Base-by-base conservation (phyloP, 2,888 invertebrate genomes). In the Pardosa pseudoannulata region DNA sequence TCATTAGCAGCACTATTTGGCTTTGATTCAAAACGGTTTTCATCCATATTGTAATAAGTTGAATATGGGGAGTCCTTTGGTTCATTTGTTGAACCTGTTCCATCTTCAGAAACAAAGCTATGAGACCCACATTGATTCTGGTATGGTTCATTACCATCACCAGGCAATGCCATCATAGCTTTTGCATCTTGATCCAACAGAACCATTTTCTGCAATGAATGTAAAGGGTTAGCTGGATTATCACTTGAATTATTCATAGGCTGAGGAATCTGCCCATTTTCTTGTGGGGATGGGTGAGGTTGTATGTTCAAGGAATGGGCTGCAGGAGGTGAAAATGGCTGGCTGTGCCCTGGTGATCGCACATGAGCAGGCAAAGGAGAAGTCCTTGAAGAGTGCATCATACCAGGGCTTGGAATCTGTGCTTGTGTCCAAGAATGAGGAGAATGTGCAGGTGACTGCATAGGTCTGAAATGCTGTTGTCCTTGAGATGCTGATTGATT, bases 171-270 rank as follows among this genome's bases (percentile, higher is more conserved):
- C 70, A 82, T 28, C 36, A 81, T 50, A 27, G 81, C 79, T 23
- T 68, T 81, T 6, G 73, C 50, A 70, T 73, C 72, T 32, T 87
- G 78, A 28, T 89, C 89, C 7, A 88, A 75, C 85, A 89, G 79
- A 11, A 90, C 89, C 90, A 90, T 90, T 70, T 90, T 90, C 65
- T 90, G 90, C 28, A 90, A 67, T 68, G 90, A 90, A 75, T 90
- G 90, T 41, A 90, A 86, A 19, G 90, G 90, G 88, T 90, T 88
- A 16, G 76, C 31, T 16, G 78, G 72, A 32, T 80, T 80, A 9
- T 70, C 78, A 62, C 23, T 39, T 19, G 62, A 28, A 6, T 75
- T 67, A 64, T 71, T 75, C n/a, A 67, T 73, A 41, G 81, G n/a
- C 32, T 67, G 36, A 16, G 74, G 65, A 23, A 74, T 62, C 28